These are phyloP conservation scores for Passerina amoena DNA, from an alignment of 2,113 vertebrate species.

Conservation along the genomic window DNA sequence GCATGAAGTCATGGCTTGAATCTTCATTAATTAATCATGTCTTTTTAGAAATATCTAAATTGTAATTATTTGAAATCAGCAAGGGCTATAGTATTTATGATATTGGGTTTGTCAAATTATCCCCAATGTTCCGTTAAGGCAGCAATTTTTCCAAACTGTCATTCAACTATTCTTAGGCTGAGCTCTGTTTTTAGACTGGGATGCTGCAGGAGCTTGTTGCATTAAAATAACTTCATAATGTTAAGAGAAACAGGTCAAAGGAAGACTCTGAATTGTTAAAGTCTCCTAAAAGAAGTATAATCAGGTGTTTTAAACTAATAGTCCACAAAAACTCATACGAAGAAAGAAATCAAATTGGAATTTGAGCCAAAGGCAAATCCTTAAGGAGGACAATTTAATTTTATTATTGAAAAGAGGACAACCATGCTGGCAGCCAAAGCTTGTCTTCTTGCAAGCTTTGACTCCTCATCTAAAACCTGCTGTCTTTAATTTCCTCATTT, in stretches of 20 bases:
- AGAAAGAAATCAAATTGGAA: not conserved
- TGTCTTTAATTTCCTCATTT: not conserved
- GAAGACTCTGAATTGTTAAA: not conserved
- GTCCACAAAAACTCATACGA: not conserved
- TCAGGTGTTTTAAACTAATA: not conserved
- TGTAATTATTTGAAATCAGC: slow-evolving; percentile 1
- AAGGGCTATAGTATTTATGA: not conserved
- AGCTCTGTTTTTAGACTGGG: not conserved
- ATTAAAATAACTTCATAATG: not conserved
- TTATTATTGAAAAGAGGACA: not conserved
- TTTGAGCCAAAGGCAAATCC: slow-evolving; percentile 23
- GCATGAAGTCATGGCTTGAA: not conserved
- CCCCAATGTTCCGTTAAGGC: not conserved
- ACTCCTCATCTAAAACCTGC: not conserved
- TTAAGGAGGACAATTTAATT: slow-evolving; percentile 19
- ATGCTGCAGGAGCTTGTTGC: not conserved
- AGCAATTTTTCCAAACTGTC: not conserved
- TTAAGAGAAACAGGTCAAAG: not conserved
- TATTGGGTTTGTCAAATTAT: not conserved
- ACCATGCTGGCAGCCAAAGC: not conserved
- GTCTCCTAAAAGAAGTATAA: not conserved
- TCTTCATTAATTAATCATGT: slow-evolving; percentile 2
- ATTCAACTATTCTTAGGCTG: not conserved
- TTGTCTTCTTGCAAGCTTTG: not conserved
- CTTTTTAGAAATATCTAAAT: not conserved